phyloP scores from a whole-genome alignment of 1,140 invertebrate genomes.

The Acromyrmex charruanus region DNA sequence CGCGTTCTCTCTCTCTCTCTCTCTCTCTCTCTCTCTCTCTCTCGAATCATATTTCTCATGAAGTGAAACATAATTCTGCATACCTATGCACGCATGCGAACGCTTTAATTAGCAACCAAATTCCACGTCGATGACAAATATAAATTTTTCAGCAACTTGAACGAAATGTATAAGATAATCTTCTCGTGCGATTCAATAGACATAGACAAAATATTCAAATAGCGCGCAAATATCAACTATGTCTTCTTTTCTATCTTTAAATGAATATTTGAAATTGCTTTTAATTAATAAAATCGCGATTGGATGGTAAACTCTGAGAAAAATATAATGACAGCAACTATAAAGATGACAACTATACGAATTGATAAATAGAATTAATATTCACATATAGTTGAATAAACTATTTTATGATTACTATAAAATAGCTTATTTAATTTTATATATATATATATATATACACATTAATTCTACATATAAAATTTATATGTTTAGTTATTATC shows the following conservation, averaged over 20 bases:
- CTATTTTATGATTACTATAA: too few relatives aligned
- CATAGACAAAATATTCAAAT: neutral
- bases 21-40: slow-evolving; percentile 59
- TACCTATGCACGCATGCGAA: slow-evolving; percentile 55
- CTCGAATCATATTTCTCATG: slow-evolving; percentile 61
- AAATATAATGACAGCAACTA: too few relatives aligned
- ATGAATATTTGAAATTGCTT: neutral
- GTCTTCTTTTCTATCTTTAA: neutral
- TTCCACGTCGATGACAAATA: slow-evolving; percentile 10
- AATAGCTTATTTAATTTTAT: too few relatives aligned
- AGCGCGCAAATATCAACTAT: neutral
- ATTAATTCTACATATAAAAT: too few relatives aligned
- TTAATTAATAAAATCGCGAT: neutral
- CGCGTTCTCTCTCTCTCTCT: slow-evolving; percentile 57
- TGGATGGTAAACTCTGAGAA: neutral
- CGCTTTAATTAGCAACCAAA: slow-evolving; percentile 36
- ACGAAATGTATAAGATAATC: too few relatives aligned
- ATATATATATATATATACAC: too few relatives aligned
- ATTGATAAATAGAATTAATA: too few relatives aligned
- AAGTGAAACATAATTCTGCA: slow-evolving; percentile 63
- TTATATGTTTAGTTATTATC: too few relatives aligned
- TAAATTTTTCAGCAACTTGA: neutral
- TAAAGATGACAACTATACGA: too few relatives aligned
- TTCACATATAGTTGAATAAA: too few relatives aligned
- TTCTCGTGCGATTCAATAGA: neutral